phyloP scores from a whole-genome alignment of 2,888 invertebrate genomes.

The Megaustenia siamemsis region DNA sequence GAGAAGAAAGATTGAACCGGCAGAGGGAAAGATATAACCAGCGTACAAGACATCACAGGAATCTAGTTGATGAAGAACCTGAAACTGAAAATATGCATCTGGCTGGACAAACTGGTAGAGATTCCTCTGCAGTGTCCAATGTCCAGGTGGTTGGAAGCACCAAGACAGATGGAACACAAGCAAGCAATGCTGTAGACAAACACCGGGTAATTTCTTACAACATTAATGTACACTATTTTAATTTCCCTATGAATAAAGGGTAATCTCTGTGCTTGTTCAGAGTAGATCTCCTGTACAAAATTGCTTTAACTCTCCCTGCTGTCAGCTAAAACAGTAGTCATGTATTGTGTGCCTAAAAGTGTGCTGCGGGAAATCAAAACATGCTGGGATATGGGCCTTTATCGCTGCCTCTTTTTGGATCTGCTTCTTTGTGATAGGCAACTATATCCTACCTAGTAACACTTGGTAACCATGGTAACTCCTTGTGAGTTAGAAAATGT shows the following conservation, averaged over 20 bases:
- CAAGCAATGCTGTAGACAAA: not conserved
- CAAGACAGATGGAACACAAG: not conserved
- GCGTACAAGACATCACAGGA: slow-evolving; percentile 1
- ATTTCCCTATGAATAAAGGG: not conserved
- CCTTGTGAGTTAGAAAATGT: too few species aligned
- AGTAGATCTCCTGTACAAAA: not conserved
- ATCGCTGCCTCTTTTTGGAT: too few species aligned
- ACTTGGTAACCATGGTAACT: too few species aligned
- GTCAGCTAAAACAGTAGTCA: slow-evolving; percentile 8
- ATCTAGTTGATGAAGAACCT: slow-evolving; percentile 1
- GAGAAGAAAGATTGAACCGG: slow-evolving; percentile 36
- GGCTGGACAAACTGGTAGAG: not conserved
- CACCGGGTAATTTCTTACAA: slow-evolving; percentile 14
- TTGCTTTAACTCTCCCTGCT: not conserved
- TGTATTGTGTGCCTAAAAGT: not conserved
- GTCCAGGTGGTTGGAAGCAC: not conserved
- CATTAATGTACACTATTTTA: not conserved
- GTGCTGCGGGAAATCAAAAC: not conserved
- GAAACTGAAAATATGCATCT: not conserved
- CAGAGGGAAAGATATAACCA: slow-evolving; percentile 29
- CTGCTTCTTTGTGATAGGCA: too few species aligned
- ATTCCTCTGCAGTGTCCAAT: slow-evolving; percentile 13
- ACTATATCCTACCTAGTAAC: too few species aligned
- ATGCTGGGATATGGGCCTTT: too few species aligned
- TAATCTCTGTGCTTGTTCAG: slow-evolving; percentile 1